Percentiles rank a stretch among this genome's conserved stretches.
phyloP scores from a whole-genome alignment of 2,113 vertebrate genomes.

The Taxidea taxus region DNA sequence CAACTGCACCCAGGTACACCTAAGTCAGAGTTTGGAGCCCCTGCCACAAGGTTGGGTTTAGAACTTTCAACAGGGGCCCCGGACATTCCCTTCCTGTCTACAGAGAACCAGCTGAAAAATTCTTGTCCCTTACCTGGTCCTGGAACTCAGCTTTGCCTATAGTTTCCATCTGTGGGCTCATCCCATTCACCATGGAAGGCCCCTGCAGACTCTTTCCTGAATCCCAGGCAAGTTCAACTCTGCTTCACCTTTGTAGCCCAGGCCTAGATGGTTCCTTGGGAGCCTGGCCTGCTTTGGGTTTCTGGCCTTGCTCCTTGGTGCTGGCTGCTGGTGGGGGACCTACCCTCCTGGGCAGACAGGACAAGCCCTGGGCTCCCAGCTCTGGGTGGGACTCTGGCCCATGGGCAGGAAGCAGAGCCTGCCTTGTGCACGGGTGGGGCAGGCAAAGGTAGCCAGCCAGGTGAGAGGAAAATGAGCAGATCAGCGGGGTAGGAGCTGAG shows the following conservation, averaged over 20 bases:
- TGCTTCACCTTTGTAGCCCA: background rate
- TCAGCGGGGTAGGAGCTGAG: fast-evolving
- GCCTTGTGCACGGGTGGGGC: background rate
- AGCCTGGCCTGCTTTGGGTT: background rate
- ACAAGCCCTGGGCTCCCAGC: fast-evolving
- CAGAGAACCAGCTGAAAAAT: too few species aligned
- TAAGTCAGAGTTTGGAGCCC: background rate
- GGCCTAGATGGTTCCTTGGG: background rate
- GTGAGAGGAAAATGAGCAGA: background rate
- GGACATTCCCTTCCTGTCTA: fast-evolving
- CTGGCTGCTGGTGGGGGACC: background rate
- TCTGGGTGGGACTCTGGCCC: background rate
- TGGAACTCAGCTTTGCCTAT: fast-evolving
- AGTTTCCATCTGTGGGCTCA: background rate
- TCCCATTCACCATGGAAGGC: fast-evolving
- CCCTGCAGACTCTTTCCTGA: background rate
- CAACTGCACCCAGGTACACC: too few species aligned
- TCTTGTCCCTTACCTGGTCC: background rate
- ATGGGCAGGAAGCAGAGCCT: background rate
- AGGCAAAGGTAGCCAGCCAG: background rate
- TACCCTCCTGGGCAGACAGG: background rate
- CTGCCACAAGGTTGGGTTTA: too few species aligned
- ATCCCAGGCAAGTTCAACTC: background rate
- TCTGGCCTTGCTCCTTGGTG: fast-evolving
- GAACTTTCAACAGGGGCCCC: background rate